Evolutionary conservation across 2,888 invertebrate genomes (phyloP).

Genomic region (Sthenelais limicola): DNA sequence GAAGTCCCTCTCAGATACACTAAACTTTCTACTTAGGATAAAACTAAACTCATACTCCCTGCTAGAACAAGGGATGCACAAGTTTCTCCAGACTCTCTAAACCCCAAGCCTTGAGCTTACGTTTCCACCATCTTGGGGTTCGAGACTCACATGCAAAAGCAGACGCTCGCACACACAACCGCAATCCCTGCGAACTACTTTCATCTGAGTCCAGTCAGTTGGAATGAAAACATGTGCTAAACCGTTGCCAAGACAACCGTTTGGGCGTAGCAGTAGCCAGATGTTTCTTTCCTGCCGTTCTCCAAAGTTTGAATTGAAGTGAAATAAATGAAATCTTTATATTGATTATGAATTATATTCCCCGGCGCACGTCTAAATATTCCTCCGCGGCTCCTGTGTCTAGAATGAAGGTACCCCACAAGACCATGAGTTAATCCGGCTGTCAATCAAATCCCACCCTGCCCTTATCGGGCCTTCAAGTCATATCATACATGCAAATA

Average conservation of each 20-base stretch:
- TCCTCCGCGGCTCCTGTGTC: slow-evolving; percentile 5
- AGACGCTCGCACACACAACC: neutral
- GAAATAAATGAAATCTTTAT: too few relatives aligned
- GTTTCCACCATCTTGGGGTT: slow-evolving; percentile 35
- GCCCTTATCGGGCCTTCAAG: slow-evolving; percentile 18
- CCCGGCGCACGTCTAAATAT: neutral
- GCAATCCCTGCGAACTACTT: slow-evolving; percentile 26
- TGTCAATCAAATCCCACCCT: slow-evolving; percentile 22
- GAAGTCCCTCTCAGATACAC: neutral
- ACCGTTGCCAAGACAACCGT: too few relatives aligned
- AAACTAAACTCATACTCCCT: slow-evolving; percentile 5
- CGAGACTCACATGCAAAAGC: slow-evolving; percentile 26
- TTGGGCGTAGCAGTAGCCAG: too few relatives aligned
- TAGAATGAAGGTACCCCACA: too few relatives aligned
- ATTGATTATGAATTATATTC: too few relatives aligned
- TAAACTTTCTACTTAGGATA: neutral
- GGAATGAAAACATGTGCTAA: too few relatives aligned
- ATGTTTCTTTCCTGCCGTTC: too few relatives aligned
- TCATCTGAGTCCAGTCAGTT: too few relatives aligned
- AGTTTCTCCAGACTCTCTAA: slow-evolving; percentile 7
- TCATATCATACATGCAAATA: neutral
- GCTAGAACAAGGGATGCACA: neutral
- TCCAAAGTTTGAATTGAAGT: too few relatives aligned
- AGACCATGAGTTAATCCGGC: neutral
- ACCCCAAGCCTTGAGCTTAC: neutral